Evolutionary conservation across 2,888 invertebrate species (phyloP), one percentile per base, ranked within the genome.

Genomic region (Zele albiditarsus): DNA sequence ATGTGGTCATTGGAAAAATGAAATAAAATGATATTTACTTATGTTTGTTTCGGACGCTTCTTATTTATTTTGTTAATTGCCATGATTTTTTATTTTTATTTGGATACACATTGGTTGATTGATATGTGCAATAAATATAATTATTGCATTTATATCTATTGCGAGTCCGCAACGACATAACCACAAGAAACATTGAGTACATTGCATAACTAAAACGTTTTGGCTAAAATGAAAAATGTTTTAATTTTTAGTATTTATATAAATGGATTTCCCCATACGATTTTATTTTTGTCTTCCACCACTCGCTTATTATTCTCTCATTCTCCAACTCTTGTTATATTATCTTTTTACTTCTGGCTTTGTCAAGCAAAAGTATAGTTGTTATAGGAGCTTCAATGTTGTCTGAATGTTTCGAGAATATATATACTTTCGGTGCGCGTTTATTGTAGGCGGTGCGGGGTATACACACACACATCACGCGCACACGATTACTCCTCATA

Each of bases 381-480:
- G 38, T n/a, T 53, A n/a, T 46, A 23, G 23, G 6, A 20, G 20
- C 53, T 53, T 20, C 23, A 20, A 20, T 10, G 20, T 53, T 53
- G 53, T 20, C 53, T 53, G 20, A 53, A 53, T 20, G 53, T 53
- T 20, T 53, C 20, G 6, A 23, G 53, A 53, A 53, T 53, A 53
- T 46, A 53, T 46, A 63, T 72, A 28, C 57, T 31, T 5, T 28
- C 14, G 12, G 53, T 57, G 42, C 28, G 63, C 65, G 53, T 20
- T 20, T 20, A 53, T 53, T 53, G 53, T 53, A 8, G 42, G 31
- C 27, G 57, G 33, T 38, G 42, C 42, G 46, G 42, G 42, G 58
- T 38, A 71, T 33, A 63, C 49, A 65, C 71, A 65, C 71, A 33
- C 60, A 62, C 49, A 68, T 73, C 73, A 73, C 58, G 60, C 62